These are phyloP conservation scores for Diprion similis DNA, from an alignment of 1,140 invertebrate genomes.

Conservation along the genomic window DNA sequence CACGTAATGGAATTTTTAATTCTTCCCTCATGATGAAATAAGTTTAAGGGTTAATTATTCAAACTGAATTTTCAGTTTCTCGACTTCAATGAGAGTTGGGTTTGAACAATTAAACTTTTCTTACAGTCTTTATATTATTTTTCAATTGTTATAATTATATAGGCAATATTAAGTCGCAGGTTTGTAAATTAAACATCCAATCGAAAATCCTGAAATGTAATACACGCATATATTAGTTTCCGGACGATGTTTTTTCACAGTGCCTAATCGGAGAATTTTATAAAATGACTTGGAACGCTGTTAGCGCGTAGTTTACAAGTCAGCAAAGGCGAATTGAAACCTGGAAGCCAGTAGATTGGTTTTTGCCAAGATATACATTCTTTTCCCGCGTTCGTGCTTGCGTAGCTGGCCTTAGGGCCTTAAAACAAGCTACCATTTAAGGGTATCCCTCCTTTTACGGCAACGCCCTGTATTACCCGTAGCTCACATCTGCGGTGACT, in stretches of 20 bases:
- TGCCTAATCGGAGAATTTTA: neutral
- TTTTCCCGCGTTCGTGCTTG: conserved; percentile 14
- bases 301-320: neutral
- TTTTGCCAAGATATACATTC: conserved; percentile 12
- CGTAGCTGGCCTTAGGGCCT: conserved; percentile 17
- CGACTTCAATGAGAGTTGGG: no score
- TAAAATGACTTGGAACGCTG: neutral
- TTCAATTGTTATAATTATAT: no score
- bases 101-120: no score
- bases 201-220: no score
- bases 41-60: no score
- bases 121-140: no score
- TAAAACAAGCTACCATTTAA: conserved; percentile 43
- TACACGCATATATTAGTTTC: no score
- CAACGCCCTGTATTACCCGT: conserved; percentile 14
- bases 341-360: conserved; percentile 1
- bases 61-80: no score
- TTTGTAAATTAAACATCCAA: no score
- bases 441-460: conserved; percentile 33
- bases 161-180: no score
- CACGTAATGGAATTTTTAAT: no score
- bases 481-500: neutral
- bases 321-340: neutral
- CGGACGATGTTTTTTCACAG: neutral
- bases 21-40: no score